Evolutionary conservation across 2,113 vertebrate species (phyloP), one percentile per base, ranked within the genome.

Genomic region (Sakesphorus luctuosus): DNA sequence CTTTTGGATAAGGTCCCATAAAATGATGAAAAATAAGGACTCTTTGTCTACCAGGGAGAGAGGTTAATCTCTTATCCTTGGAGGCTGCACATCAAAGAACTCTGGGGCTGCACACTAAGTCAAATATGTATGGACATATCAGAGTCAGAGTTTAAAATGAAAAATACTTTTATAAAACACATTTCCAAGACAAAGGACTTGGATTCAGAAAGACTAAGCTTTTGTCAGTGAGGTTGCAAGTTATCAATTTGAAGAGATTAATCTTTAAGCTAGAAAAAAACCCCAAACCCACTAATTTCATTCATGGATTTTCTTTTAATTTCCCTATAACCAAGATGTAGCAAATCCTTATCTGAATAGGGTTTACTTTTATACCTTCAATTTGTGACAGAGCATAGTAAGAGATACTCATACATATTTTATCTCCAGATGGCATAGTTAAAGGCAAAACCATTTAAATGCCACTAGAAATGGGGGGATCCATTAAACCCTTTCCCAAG

Each of bases 401-500:
- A 89, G 89, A 87, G 4, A 28, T 49, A 71, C 65, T 77, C 38
- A 93, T 91, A 67, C 8, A n/a, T 36, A 90, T 88, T 93, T 97
- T 71, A 94, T 71, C 73, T 40, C 91, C n/a, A 95, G 52, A 52
- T 93, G 29, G 69, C 83, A 47, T 2, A 87, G 33, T 65, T 78
- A 65, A 84, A 96, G 28, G 94, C 46, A 52, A 93, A 96, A 69
- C 44, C 50, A 44, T 62, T 93, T 89, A 89, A 94, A 77, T 8
- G 9, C 13, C 58, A 35, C 68, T 50, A 79, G 77, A 69, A 90
- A 95, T 28, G 2, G 35, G 38, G 65, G 49, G 92, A 91, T 75
- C 61, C 46, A 89, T 63, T 79, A 91, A 91, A 84, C 87, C 71
- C 79, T 95, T 96, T 93, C 52, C 84, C 73, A 88, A 88, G 38